Percentiles rank a stretch among this genome's conserved stretches.
Conservation (phyloP, 2,113 vertebrate species). For the Lontra canadensis region DNA sequence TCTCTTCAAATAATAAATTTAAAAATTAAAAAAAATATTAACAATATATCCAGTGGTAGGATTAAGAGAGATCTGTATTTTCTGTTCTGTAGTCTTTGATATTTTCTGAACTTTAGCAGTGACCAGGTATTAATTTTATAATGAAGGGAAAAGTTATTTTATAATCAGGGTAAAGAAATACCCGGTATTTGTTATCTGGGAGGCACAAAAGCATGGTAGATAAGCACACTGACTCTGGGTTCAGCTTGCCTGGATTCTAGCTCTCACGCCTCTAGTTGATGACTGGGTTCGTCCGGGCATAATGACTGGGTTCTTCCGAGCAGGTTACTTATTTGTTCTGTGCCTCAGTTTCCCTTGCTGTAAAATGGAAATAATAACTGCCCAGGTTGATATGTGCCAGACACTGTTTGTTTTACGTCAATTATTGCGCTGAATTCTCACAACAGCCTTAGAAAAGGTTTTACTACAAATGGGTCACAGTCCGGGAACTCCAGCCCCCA, state of each 20-base stretch:
- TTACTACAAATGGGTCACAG: background rate
- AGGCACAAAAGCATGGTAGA: background rate
- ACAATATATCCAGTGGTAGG: background rate
- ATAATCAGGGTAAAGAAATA: background rate
- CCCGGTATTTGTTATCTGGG: background rate
- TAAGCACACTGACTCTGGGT: background rate
- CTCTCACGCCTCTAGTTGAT: background rate
- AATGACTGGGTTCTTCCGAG: background rate
- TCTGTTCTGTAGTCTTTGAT: background rate
- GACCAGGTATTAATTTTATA: background rate
- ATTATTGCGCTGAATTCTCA: background rate
- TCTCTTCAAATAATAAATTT: background rate
- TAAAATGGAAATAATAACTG: background rate
- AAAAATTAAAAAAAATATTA: background rate
- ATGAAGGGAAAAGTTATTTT: background rate
- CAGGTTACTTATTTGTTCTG: background rate
- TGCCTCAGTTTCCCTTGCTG: conserved; percentile 4
- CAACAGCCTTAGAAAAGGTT: background rate
- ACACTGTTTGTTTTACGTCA: background rate
- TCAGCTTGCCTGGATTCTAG: background rate
- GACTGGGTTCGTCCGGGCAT: background rate
- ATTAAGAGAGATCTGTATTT: background rate
- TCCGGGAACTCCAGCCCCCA: no score
- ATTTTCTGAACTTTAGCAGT: background rate
- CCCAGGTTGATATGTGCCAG: background rate